Evolutionary conservation across 2,797 vertebrate species (phyloP).

Genomic region (Cirrhinus mrigala): DNA sequence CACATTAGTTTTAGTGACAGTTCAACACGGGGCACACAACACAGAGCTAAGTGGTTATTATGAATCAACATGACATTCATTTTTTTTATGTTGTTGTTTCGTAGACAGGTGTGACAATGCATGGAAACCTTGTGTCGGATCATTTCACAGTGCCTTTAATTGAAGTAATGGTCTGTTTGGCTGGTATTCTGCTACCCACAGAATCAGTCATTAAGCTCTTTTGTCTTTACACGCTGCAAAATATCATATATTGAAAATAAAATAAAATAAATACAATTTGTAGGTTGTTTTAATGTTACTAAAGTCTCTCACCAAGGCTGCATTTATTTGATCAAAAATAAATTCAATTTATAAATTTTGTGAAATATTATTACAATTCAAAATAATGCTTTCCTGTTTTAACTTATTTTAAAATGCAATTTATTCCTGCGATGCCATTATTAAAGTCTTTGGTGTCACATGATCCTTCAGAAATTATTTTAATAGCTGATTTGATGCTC

Average conservation of each 20-base stretch:
- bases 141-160: slow-evolving; percentile 35
- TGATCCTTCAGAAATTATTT: background rate
- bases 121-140: background rate
- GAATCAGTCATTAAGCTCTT: background rate
- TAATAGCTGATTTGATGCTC: background rate
- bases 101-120: slow-evolving; percentile 2
- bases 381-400: background rate
- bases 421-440: background rate
- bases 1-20: slow-evolving; percentile 45
- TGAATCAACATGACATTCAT: slow-evolving; percentile 30
- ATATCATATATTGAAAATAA: background rate
- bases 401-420: background rate
- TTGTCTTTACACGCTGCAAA: background rate
- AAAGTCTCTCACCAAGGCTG: background rate
- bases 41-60: slow-evolving; percentile 21
- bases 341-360: background rate
- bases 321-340: background rate
- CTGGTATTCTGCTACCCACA: background rate
- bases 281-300: background rate
- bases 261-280: background rate
- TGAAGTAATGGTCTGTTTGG: slow-evolving; percentile 8
- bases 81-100: slow-evolving; percentile 25
- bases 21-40: slow-evolving; percentile 29
- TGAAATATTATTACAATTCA: background rate
- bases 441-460: background rate